A percentile compares a stretch with the other conserved stretches of the same genome.
phyloP scores from a whole-genome alignment of 2,888 invertebrate genomes.

The Formica aserva region DNA sequence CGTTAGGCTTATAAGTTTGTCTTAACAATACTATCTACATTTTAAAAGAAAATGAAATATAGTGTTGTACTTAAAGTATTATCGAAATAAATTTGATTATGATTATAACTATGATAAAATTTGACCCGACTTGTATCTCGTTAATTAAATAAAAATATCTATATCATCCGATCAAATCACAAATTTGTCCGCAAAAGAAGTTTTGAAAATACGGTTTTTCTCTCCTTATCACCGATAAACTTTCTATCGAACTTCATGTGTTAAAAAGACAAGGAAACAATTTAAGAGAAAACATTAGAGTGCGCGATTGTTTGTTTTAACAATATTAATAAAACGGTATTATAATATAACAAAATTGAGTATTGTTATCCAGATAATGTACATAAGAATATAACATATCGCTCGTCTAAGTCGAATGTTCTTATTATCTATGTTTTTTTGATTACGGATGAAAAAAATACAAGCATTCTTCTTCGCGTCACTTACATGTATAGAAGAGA shows the following conservation, averaged over 20 bases:
- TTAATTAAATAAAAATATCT: not conserved
- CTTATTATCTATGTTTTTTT: not conserved
- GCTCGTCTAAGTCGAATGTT: not conserved
- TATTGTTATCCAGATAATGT: not conserved
- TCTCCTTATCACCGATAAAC: not conserved
- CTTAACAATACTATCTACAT: not conserved
- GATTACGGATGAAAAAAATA: not conserved
- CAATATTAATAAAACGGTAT: conserved; percentile 11
- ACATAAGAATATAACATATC: not conserved
- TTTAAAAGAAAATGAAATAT: not conserved
- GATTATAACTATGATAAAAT: not conserved
- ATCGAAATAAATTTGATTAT: not conserved
- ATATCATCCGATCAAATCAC: not conserved
- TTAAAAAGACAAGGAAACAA: not conserved
- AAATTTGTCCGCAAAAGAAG: not conserved
- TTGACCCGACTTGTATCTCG: not conserved
- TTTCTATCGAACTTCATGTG: not conserved
- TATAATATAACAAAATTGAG: conserved; percentile 12
- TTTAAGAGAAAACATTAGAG: not conserved
- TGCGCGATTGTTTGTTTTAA: not conserved
- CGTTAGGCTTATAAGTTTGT: not conserved
- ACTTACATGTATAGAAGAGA: conserved; percentile 50
- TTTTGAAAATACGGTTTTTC: not conserved
- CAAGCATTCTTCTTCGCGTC: conserved; percentile 62
- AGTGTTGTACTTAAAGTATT: conserved; percentile 11